A percentile compares a stretch with the other conserved stretches of the same genome.
phyloP scores from a whole-genome alignment of 2,797 vertebrate genomes.

The Distichodus sexfasciatus region DNA sequence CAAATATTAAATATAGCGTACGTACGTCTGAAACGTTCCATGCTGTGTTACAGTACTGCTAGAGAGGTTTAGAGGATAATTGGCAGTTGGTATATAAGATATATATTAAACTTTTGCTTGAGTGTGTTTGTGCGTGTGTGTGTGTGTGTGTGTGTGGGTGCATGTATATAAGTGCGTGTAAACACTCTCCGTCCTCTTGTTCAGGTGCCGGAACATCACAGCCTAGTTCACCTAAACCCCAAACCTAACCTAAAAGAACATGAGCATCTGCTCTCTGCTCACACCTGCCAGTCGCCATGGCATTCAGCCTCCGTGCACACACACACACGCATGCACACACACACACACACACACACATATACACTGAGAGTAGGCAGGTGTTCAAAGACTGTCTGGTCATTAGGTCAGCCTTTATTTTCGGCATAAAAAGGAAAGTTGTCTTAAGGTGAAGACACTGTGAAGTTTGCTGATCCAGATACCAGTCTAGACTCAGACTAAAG shows the following conservation, averaged over 20 bases:
- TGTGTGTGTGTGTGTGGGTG: too few relatives aligned
- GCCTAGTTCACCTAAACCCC: constrained; percentile 18
- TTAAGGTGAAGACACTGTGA: background rate
- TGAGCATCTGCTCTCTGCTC: constrained; percentile 31
- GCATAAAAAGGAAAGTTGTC: background rate
- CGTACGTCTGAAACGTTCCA: too few relatives aligned
- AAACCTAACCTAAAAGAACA: constrained; percentile 8
- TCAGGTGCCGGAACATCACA: constrained; percentile 8
- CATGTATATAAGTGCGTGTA: too few relatives aligned
- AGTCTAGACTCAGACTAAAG: background rate
- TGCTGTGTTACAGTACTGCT: too few relatives aligned
- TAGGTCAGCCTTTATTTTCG: constrained; percentile 16
- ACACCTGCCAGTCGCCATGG: constrained; percentile 16
- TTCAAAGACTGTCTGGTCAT: background rate
- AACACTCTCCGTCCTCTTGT: background rate
- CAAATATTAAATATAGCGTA: too few relatives aligned
- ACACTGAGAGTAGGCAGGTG: background rate
- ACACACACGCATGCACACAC: background rate
- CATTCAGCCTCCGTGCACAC: constrained; percentile 1
- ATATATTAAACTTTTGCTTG: too few relatives aligned
- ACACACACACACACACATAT: constrained; percentile 4
- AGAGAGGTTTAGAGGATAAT: too few relatives aligned
- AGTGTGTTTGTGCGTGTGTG: too few relatives aligned
- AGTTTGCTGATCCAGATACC: background rate
- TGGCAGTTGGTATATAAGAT: too few relatives aligned